Conservation (phyloP, 1,140 invertebrate genomes). For the Fopius arisanus region DNA sequence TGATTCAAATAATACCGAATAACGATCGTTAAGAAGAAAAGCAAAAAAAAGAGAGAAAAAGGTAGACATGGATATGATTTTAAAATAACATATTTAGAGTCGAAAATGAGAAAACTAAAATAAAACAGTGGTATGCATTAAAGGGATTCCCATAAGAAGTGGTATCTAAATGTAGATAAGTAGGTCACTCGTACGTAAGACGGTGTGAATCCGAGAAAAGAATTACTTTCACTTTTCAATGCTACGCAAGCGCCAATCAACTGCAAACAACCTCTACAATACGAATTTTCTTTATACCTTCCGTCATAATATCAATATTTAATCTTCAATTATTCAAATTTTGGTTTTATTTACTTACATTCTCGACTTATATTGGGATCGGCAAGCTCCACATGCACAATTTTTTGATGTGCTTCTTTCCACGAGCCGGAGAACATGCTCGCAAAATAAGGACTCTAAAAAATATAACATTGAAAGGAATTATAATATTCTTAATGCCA, state of each 20-base stretch:
- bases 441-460: conserved; percentile 81
- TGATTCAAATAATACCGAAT: no score
- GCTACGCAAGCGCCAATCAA: neutral
- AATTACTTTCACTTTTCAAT: conserved; percentile 38
- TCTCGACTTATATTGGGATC: conserved; percentile 79
- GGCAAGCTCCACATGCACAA: conserved; percentile 75
- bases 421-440: conserved; percentile 87
- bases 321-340: neutral
- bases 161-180: conserved; percentile 36
- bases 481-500: conserved; percentile 18
- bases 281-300: neutral
- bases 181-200: conserved; percentile 32
- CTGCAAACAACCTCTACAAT: neutral
- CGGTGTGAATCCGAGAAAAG: conserved; percentile 27
- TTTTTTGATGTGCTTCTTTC: conserved; percentile 75
- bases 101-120: conserved; percentile 21
- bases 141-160: conserved; percentile 31
- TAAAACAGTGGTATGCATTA: neutral
- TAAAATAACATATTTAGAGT: no score
- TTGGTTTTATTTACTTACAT: conserved; percentile 62
- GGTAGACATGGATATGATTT: no score
- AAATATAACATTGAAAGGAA: conserved; percentile 38
- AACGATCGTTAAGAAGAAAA: no score
- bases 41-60: no score
- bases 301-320: neutral